Evolutionary conservation across 2,797 vertebrate species (phyloP).

Genomic region (Dendrocincla tyrannina): DNA sequence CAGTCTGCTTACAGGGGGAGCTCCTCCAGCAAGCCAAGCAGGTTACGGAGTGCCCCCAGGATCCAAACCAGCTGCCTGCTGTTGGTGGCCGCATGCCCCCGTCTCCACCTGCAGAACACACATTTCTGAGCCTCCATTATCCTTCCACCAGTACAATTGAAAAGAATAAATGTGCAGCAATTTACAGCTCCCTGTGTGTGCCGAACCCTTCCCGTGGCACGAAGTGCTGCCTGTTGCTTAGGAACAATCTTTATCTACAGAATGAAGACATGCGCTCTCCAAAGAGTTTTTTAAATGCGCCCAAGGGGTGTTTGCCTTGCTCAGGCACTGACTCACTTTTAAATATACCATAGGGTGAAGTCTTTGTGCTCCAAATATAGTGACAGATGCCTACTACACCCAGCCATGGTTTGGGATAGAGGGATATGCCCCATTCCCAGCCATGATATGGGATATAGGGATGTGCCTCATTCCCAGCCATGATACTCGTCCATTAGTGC

Average conservation of each 20-base stretch:
- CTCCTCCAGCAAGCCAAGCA: background rate
- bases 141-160: background rate
- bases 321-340: background rate
- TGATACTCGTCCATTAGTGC: rapidly evolving
- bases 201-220: background rate
- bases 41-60: rapidly evolving
- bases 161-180: background rate
- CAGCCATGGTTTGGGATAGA: rapidly evolving
- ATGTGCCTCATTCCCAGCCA: background rate
- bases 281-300: background rate
- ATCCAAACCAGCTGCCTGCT: background rate
- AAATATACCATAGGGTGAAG: rapidly evolving
- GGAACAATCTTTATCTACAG: constrained; percentile 20
- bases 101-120: background rate
- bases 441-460: background rate
- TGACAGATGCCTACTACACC: rapidly evolving
- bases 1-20: rapidly evolving
- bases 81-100: rapidly evolving
- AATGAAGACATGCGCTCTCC: rapidly evolving
- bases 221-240: constrained; percentile 40
- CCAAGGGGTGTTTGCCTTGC: background rate
- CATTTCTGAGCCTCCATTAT: background rate
- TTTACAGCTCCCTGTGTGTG: background rate
- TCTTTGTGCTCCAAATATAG: background rate
- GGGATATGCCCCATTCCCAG: background rate